Evolutionary conservation across 2,113 vertebrate species (phyloP).

Genomic region (Prionailurus viverrinus): DNA sequence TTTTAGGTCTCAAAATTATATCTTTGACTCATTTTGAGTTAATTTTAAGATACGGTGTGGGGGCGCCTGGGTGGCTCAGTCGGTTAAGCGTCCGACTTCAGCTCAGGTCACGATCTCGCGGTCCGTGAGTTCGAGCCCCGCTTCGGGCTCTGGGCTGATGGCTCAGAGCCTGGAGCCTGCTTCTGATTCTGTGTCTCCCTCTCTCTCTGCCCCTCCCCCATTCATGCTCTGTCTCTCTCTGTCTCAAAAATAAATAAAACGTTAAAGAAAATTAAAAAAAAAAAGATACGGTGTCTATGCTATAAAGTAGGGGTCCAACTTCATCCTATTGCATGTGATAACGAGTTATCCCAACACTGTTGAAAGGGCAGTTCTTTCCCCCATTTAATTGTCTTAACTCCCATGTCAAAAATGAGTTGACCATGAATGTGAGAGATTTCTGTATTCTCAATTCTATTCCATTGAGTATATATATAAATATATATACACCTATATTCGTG

Average conservation of each 20-base stretch:
- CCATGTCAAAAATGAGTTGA: slow-evolving; percentile 15
- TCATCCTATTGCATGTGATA: neutral
- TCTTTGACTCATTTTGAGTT: neutral
- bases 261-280: no score
- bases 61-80: no score
- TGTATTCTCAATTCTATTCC: neutral
- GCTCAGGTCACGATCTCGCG: no score
- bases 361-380: neutral
- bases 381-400: neutral
- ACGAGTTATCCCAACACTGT: neutral
- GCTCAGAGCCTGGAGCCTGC: no score
- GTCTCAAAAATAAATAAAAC: no score
- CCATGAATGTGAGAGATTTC: neutral
- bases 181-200: no score
- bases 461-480: neutral
- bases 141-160: no score
- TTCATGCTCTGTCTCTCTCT: no score
- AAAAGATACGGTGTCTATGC: neutral
- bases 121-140: no score
- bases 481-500: neutral
- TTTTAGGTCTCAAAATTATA: neutral
- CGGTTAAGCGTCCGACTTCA: no score
- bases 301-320: neutral
- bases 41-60: neutral
- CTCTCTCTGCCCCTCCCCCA: no score